phyloP scores from a whole-genome alignment of 2,888 invertebrate species.

The Leptothorax acervorum region DNA sequence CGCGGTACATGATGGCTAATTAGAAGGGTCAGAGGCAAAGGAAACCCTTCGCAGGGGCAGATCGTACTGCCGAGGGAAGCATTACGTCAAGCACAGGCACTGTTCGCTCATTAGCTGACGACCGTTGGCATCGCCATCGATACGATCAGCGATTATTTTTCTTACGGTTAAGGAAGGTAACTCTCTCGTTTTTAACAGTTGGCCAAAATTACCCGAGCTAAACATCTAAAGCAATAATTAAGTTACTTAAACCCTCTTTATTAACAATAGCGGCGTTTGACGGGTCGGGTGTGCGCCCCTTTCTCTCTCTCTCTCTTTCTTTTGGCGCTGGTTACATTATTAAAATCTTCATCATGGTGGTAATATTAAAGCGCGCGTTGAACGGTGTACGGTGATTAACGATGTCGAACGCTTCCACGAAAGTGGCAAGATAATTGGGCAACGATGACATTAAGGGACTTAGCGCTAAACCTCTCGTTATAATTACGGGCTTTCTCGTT shows the following conservation, averaged over 20 bases:
- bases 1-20: conserved; percentile 69
- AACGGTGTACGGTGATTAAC: conserved; percentile 42
- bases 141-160: conserved; percentile 35
- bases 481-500: conserved; percentile 74
- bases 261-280: conserved; percentile 35
- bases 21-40: conserved; percentile 69
- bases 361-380: conserved; percentile 44
- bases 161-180: conserved; percentile 2
- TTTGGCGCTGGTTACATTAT: conserved; percentile 32
- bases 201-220: background rate
- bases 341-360: conserved; percentile 52
- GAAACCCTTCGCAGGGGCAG: conserved; percentile 39
- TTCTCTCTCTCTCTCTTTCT: background rate
- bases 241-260: conserved; percentile 34
- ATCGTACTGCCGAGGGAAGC: conserved; percentile 45
- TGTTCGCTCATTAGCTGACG: conserved; percentile 61
- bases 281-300: conserved; percentile 14
- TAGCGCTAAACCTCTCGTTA: conserved; percentile 72
- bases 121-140: conserved; percentile 8
- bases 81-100: conserved; percentile 34
- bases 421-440: conserved; percentile 65
- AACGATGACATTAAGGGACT: conserved; percentile 69
- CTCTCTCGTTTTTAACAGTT: background rate
- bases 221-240: conserved; percentile 41
- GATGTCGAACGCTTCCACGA: conserved; percentile 53